These are phyloP conservation scores for Podabrus alpinus DNA, from an alignment of 2,888 invertebrate genomes.

Conservation along the genomic window DNA sequence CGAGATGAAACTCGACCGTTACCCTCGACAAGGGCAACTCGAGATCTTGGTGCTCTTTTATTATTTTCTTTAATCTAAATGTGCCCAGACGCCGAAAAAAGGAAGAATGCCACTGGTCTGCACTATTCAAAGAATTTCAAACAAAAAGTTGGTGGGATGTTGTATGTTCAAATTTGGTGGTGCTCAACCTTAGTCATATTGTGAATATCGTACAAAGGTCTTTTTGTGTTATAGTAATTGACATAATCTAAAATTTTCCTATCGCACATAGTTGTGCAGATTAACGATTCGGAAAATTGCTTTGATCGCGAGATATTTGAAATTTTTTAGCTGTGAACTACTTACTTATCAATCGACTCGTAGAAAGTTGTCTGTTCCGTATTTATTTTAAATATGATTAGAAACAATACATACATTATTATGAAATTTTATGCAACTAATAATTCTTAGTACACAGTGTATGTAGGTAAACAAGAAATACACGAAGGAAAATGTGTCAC, in stretches of 20 bases:
- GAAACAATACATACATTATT: background rate
- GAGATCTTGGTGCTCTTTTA: conserved; percentile 36
- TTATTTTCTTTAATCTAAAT: conserved; percentile 21
- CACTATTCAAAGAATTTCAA: conserved; percentile 25
- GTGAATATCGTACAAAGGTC: background rate
- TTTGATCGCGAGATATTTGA: background rate
- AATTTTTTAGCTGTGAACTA: background rate
- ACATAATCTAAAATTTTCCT: background rate
- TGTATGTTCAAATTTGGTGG: conserved; percentile 19
- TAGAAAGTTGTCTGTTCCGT: background rate
- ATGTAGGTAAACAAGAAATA: conserved; percentile 26
- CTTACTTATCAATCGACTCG: background rate
- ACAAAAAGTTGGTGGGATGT: conserved; percentile 22
- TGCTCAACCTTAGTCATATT: background rate
- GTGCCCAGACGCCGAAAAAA: conserved; percentile 37
- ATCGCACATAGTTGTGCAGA: background rate
- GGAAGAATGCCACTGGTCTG: conserved; percentile 24
- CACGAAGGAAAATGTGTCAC: background rate
- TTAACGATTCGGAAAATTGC: background rate
- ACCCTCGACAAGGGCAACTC: conserved; percentile 31
- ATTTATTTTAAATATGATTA: background rate
- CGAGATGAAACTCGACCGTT: conserved; percentile 36
- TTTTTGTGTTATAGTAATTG: background rate
- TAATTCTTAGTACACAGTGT: background rate
- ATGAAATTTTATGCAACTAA: background rate